Evolutionary conservation across 1,140 invertebrate genomes (phyloP).

Genomic region (Epicauta chinensis): DNA sequence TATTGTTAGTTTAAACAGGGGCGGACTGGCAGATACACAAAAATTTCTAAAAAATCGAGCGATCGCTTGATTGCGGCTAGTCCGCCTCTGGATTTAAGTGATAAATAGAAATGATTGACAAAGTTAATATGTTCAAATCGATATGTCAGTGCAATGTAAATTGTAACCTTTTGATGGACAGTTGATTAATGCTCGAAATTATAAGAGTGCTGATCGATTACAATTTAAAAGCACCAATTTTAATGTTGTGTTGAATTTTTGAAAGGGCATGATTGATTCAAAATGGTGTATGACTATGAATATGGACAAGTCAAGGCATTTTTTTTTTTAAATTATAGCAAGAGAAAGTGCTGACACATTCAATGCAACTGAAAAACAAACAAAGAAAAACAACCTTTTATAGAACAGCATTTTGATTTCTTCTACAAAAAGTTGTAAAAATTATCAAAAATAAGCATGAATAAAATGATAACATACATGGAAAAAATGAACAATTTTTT

Average conservation of each 20-base stretch:
- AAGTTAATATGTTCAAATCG: background rate
- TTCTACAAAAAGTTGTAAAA: background rate
- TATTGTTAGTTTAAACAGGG: no score
- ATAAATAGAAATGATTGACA: no score
- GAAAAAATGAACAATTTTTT: slow-evolving; percentile 24
- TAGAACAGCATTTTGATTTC: background rate
- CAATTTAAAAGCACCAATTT: slow-evolving; percentile 14
- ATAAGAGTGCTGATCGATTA: background rate
- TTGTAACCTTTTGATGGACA: slow-evolving; percentile 3
- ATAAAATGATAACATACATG: slow-evolving; percentile 24
- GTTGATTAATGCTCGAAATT: background rate
- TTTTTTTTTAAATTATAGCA: slow-evolving; percentile 27
- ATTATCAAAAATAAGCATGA: slow-evolving; percentile 30
- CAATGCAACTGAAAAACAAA: slow-evolving; percentile 28
- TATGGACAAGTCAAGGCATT: slow-evolving; percentile 7
- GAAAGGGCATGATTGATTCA: slow-evolving; percentile 12
- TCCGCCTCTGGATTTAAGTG: no score
- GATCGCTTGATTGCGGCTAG: no score
- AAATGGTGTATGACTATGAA: slow-evolving; percentile 12
- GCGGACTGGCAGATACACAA: no score
- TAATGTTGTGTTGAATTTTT: slow-evolving; percentile 12
- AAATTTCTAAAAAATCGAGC: no score
- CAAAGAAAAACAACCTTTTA: slow-evolving; percentile 12
- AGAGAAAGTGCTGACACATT: slow-evolving; percentile 29
- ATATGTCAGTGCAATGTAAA: slow-evolving; percentile 5